A percentile compares a stretch with the other conserved stretches of the same genome.
Evolutionary conservation across 2,888 invertebrate species (phyloP).

Genomic region (Alcis repandata): DNA sequence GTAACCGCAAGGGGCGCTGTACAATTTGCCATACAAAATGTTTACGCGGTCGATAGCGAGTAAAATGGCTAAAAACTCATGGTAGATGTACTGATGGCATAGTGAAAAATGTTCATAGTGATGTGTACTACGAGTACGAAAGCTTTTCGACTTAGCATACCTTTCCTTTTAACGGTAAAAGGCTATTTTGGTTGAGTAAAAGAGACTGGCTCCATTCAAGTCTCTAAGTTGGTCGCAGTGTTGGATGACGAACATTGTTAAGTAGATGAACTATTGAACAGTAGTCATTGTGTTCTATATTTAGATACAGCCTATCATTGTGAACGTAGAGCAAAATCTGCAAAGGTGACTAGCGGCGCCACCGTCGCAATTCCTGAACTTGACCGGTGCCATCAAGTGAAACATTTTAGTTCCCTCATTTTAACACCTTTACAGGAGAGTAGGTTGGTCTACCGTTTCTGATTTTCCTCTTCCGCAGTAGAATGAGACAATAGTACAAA

Average conservation of each 20-base stretch:
- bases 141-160: too few relatives aligned
- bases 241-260: not conserved
- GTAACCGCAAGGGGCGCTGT: too few relatives aligned
- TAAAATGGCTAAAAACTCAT: too few relatives aligned
- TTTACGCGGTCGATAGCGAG: too few relatives aligned
- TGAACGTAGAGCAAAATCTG: not conserved
- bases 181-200: not conserved
- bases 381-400: not conserved
- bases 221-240: not conserved
- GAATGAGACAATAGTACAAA: too few relatives aligned
- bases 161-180: too few relatives aligned
- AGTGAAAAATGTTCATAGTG: too few relatives aligned
- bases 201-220: not conserved
- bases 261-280: not conserved
- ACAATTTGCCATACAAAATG: too few relatives aligned
- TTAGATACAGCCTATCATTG: constrained; percentile 3
- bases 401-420: not conserved
- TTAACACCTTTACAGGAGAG: not conserved
- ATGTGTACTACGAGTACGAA: too few relatives aligned
- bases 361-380: not conserved
- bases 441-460: too few relatives aligned
- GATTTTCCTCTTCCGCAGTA: too few relatives aligned
- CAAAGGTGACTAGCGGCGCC: not conserved
- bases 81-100: too few relatives aligned
- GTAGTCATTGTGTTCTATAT: constrained; percentile 2